Base-by-base conservation (phyloP, 2,888 invertebrate genomes). In the Drosophila multiciliata region DNA sequence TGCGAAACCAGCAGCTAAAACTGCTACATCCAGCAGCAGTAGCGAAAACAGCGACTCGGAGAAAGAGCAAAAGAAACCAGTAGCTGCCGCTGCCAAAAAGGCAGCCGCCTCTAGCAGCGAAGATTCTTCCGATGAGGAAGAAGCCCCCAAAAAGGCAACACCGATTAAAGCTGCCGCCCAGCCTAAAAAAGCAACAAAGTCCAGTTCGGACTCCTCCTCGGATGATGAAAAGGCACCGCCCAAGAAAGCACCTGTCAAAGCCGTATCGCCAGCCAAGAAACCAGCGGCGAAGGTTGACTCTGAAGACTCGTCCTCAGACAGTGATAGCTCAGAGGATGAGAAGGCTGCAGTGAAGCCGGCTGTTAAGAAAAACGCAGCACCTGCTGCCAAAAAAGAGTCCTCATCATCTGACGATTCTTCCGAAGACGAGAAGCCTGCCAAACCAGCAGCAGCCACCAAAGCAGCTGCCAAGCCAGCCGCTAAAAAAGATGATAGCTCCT, bases 111-210 rank as follows among this genome's bases (percentile, higher is more conserved):
- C 93, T 36, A 93, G 92, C 70, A 93, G 92, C 64, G 93, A 93
- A 12, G 93, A 93, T 23, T 92, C 92, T 33, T 92, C 93, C 11
- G 94, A 94, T 64, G 92, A 92, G 55, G 92, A 91, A 65, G 73
- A 78, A n/a, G 65, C 79, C 0, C 49, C 76, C 9, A 72, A 71
- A 9, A 80, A 78, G 23, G 38, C 55, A 7, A 5, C 66, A 12
- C 57, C 52, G 1, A 23, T 35, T 11, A 80, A 78, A 42, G 76
- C 57, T 7, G 45, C 91, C 5, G 29, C 90, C 20, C 79, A 85
- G 6, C 80, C 82, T 29, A 70, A 78, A 36, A 66, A 73, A 7
- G 55, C 66, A 52, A 68, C 63, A 7, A 78, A 70, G 52, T 93
- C 93, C 42, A 93, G 92, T 64, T 92, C 92, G 58, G 93, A 93